phyloP scores from a whole-genome alignment of 2,888 invertebrate species.

The Heliconius cydno region DNA sequence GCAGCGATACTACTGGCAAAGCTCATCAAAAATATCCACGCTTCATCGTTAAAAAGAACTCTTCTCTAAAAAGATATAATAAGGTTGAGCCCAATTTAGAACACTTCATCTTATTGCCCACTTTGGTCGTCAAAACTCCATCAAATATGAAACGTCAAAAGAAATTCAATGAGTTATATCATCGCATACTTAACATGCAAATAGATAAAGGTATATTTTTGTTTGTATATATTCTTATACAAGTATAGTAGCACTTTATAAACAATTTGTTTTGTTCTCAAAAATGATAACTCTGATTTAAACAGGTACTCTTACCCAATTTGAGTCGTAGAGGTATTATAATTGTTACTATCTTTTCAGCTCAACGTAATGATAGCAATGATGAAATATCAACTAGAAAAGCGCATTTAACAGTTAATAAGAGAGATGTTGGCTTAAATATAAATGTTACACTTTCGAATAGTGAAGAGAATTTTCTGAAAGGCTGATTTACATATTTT shows the following conservation, averaged over 20 bases:
- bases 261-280: neutral
- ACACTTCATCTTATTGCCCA: conserved; percentile 73
- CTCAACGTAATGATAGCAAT: conserved; percentile 44
- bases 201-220: conserved; percentile 57
- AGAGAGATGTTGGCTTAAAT: conserved; percentile 69
- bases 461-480: conserved; percentile 50
- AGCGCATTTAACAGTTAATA: conserved; percentile 43
- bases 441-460: conserved; percentile 65
- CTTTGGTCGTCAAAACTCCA: conserved; percentile 73
- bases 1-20: conserved; percentile 59
- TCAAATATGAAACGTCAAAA: conserved; percentile 76
- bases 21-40: conserved; percentile 59
- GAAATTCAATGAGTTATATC: conserved; percentile 76
- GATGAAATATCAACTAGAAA: conserved; percentile 6
- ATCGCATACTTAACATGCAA: conserved; percentile 70
- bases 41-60: conserved; percentile 68
- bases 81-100: conserved; percentile 70
- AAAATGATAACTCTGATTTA: neutral
- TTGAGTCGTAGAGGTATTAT: neutral
- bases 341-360: conserved; percentile 53
- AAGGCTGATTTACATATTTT: conserved; percentile 37
- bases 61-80: conserved; percentile 58
- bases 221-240: neutral
- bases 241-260: neutral
- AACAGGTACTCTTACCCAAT: no score